These are phyloP conservation scores for Thunnus maccoyii DNA, from an alignment of 2,113 vertebrate genomes.

Conservation along the genomic window DNA sequence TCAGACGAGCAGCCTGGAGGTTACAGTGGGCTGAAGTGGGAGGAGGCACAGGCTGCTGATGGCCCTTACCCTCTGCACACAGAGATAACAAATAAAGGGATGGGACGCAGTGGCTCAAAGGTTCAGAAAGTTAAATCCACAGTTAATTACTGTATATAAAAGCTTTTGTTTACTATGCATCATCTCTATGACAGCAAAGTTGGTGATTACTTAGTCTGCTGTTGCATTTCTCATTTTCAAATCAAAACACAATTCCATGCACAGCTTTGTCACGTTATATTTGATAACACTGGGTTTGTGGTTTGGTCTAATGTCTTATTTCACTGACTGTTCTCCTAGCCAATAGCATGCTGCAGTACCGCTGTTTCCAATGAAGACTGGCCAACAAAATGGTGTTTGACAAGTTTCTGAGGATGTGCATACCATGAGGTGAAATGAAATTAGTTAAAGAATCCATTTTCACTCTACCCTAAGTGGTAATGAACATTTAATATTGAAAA, in stretches of 20 bases:
- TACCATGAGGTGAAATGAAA: neutral
- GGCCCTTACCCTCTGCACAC: constrained; percentile 71
- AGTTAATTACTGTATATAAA: constrained; percentile 23
- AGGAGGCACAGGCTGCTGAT: constrained; percentile 65
- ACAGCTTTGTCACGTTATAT: neutral
- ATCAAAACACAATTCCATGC: neutral
- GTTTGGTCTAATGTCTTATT: constrained; percentile 9
- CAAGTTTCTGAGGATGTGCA: neutral
- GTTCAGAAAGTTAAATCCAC: constrained; percentile 22
- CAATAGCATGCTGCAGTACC: neutral
- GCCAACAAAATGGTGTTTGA: constrained; percentile 4
- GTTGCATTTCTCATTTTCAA: neutral
- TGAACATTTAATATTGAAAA: neutral
- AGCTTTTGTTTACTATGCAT: constrained; percentile 10
- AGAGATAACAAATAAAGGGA: constrained; percentile 51
- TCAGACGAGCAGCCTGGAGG: constrained; percentile 71
- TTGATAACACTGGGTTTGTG: neutral
- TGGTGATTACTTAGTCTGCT: neutral
- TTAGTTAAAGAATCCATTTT: no score
- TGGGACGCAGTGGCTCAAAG: constrained; percentile 30
- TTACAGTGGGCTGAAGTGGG: constrained; percentile 65
- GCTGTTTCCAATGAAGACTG: neutral
- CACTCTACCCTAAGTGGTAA: no score
- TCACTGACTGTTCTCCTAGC: neutral
- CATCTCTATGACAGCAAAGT: neutral